Evolutionary conservation across 2,113 vertebrate genomes (phyloP).

Genomic region (Laterallus jamaicensis): DNA sequence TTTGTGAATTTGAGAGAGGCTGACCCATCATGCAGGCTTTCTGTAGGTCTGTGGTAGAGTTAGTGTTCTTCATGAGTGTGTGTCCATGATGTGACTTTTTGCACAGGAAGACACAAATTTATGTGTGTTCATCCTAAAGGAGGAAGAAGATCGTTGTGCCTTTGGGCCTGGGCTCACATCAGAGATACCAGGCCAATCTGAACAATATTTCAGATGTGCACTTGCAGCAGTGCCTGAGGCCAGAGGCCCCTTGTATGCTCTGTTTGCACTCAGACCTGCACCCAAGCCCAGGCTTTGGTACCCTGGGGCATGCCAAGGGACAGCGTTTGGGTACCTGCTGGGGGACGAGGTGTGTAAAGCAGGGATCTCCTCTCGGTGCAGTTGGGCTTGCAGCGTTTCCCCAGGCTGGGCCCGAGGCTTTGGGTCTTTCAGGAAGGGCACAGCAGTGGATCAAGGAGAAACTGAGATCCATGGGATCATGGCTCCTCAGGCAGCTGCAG

Average conservation of each 20-base stretch:
- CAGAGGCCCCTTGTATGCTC: neutral
- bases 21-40: neutral
- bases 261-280: neutral
- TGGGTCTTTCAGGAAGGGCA: neutral
- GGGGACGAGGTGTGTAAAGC: neutral
- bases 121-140: neutral
- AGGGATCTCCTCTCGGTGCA: neutral
- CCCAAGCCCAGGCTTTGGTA: neutral
- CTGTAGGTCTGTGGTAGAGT: neutral
- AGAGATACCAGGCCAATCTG: neutral
- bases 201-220: neutral
- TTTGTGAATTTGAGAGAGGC: neutral
- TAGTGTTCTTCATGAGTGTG: neutral
- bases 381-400: too few relatives aligned
- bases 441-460: neutral
- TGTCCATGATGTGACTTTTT: neutral
- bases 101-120: neutral
- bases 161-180: neutral
- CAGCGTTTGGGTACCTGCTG: neutral
- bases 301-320: neutral
- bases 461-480: neutral
- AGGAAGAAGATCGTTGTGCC: neutral
- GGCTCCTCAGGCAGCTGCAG: neutral
- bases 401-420: neutral
- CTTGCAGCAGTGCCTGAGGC: neutral